phyloP scores from a whole-genome alignment of 2,888 invertebrate genomes.

The Zaprionus obscuricornis region DNA sequence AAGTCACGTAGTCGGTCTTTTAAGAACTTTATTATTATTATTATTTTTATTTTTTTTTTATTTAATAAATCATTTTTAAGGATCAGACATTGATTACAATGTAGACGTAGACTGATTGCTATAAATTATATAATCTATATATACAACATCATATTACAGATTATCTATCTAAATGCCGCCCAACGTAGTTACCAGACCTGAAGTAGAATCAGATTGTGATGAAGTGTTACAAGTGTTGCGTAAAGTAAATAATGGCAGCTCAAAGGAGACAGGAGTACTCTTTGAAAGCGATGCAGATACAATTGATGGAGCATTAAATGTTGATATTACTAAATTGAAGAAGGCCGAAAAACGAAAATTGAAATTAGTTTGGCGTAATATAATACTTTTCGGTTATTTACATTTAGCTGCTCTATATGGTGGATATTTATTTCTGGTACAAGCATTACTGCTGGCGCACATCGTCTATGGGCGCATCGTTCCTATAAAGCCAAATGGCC shows the following conservation, averaged over 20 bases:
- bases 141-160: not conserved
- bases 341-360: slow-evolving; percentile 85
- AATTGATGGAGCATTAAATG: slow-evolving; percentile 85
- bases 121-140: no score
- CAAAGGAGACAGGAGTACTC: slow-evolving; percentile 85
- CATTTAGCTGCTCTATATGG: slow-evolving; percentile 91
- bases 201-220: no score
- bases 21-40: no score
- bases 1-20: no score
- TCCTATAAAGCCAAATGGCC: slow-evolving; percentile 98
- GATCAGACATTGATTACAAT: no score
- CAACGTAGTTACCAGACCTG: slow-evolving; percentile 55
- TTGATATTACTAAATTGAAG: slow-evolving; percentile 85
- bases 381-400: slow-evolving; percentile 90
- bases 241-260: slow-evolving; percentile 17
- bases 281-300: slow-evolving; percentile 88
- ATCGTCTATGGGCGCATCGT: slow-evolving; percentile 97
- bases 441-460: slow-evolving; percentile 98
- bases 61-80: no score
- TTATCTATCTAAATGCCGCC: slow-evolving; percentile 77
- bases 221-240: not conserved
- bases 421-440: slow-evolving; percentile 90
- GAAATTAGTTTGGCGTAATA: slow-evolving; percentile 92
- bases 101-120: no score
- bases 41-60: no score